Percentiles rank a stretch among this genome's conserved stretches.
phyloP scores from a whole-genome alignment of 2,888 invertebrate species.

The Dendrolimus houi region DNA sequence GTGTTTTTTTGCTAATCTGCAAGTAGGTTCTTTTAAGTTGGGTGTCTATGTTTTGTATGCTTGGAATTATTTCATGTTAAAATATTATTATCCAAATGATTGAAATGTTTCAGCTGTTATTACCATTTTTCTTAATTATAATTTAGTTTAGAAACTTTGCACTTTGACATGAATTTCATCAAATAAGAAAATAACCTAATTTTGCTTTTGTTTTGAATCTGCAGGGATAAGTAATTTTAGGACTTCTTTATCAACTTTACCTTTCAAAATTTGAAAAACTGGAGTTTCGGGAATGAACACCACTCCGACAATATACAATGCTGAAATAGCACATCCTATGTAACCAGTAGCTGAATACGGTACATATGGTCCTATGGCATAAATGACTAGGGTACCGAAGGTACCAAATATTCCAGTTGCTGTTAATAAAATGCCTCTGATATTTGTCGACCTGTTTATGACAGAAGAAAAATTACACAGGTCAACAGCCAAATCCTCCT shows the following conservation, averaged over 20 bases:
- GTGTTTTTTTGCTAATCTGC: too few species aligned
- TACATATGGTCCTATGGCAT: slow-evolving; percentile 21
- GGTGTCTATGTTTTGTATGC: too few species aligned
- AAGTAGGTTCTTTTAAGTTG: too few species aligned
- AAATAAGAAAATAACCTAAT: not conserved
- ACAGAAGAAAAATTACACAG: too few species aligned
- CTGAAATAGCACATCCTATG: slow-evolving; percentile 24
- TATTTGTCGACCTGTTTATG: slow-evolving; percentile 25
- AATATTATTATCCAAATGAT: too few species aligned
- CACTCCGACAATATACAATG: slow-evolving; percentile 19
- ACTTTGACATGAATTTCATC: too few species aligned
- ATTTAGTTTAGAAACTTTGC: too few species aligned
- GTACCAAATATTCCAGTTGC: slow-evolving; percentile 20
- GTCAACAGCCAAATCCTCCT: too few species aligned
- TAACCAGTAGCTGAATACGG: slow-evolving; percentile 25
- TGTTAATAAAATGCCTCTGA: slow-evolving; percentile 28
- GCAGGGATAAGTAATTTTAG: slow-evolving; percentile 27
- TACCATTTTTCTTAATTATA: too few species aligned
- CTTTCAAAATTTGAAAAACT: slow-evolving; percentile 31
- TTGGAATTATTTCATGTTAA: too few species aligned
- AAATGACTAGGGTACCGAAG: slow-evolving; percentile 21
- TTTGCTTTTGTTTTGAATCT: slow-evolving; percentile 1
- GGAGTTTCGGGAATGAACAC: slow-evolving; percentile 36
- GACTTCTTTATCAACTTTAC: slow-evolving; percentile 19
- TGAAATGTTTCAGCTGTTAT: too few species aligned